phyloP scores from a whole-genome alignment of 2,797 vertebrate genomes.

The Lagorchestes hirsutus region DNA sequence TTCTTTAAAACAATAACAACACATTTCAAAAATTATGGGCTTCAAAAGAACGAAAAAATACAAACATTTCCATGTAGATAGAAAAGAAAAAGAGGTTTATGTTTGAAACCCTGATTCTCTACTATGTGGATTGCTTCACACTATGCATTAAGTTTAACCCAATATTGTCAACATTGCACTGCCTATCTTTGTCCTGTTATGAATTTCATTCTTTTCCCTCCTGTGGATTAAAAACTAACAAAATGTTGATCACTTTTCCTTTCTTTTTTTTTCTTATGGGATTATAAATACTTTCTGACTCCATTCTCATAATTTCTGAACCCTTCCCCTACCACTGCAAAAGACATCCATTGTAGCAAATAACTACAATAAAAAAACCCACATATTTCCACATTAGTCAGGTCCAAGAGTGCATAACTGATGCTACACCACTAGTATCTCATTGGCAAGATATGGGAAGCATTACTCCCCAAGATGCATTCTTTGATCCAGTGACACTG shows the following conservation, averaged over 20 bases:
- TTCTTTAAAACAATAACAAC: neutral
- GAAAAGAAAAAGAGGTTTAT: neutral
- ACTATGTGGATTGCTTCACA: neutral
- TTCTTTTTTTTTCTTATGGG: neutral
- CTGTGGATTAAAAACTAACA: neutral
- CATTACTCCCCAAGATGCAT: too few species aligned
- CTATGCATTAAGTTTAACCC: neutral
- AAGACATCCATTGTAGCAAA: neutral
- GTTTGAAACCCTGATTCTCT: neutral
- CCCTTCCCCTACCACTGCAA: neutral
- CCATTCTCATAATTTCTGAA: neutral
- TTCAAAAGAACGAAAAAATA: neutral
- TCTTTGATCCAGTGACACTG: too few species aligned
- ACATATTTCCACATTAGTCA: neutral
- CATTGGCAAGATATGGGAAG: neutral
- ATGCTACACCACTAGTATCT: neutral
- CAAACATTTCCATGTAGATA: neutral
- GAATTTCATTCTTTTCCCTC: neutral
- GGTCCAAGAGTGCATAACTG: neutral
- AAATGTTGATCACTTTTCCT: neutral
- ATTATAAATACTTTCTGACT: neutral
- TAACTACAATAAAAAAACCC: neutral
- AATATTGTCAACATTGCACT: neutral
- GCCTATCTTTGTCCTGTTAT: neutral
- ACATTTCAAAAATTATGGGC: neutral